phyloP scores from a whole-genome alignment of 2,797 vertebrate genomes.

The Streptopelia turtur region DNA sequence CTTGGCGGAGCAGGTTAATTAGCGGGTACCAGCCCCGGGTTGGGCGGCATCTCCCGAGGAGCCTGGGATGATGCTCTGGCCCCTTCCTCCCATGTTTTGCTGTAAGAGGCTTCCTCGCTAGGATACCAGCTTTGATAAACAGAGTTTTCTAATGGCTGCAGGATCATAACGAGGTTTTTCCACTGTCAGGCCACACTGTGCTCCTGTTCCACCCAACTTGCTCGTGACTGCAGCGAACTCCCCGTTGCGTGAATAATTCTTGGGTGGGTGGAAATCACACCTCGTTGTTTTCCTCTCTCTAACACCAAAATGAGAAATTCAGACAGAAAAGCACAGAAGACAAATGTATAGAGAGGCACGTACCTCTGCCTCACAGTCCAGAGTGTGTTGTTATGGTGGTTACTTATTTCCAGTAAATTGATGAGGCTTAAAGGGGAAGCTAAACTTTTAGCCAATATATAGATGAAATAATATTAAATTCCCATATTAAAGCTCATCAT shows the following conservation, averaged over 20 bases:
- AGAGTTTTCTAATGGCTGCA: rapidly evolving
- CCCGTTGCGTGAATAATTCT: not conserved
- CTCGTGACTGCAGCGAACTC: not conserved
- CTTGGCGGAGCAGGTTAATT: not conserved
- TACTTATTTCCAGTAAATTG: conserved; percentile 25
- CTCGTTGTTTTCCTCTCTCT: rapidly evolving
- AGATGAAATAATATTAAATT: conserved; percentile 49
- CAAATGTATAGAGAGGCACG: not conserved
- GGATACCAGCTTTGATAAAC: rapidly evolving
- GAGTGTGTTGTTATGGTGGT: not conserved
- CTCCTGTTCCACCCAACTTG: not conserved
- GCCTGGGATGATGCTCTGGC: not conserved
- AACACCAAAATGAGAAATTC: not conserved
- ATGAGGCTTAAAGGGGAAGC: conserved; percentile 43
- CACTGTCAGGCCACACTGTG: rapidly evolving
- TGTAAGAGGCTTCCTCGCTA: rapidly evolving
- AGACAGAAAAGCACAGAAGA: not conserved
- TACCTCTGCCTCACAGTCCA: not conserved
- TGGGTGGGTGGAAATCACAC: rapidly evolving
- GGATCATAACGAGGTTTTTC: not conserved
- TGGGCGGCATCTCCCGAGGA: not conserved
- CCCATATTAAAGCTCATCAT: conserved; percentile 40
- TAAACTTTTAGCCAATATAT: not conserved
- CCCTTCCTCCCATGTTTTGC: rapidly evolving
- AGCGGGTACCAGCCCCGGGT: not conserved